Evolutionary conservation across 30 jellyfish, hydroid and myxozoan genomes (phyloP).

Genomic region (Cassiopea xamachana): DNA sequence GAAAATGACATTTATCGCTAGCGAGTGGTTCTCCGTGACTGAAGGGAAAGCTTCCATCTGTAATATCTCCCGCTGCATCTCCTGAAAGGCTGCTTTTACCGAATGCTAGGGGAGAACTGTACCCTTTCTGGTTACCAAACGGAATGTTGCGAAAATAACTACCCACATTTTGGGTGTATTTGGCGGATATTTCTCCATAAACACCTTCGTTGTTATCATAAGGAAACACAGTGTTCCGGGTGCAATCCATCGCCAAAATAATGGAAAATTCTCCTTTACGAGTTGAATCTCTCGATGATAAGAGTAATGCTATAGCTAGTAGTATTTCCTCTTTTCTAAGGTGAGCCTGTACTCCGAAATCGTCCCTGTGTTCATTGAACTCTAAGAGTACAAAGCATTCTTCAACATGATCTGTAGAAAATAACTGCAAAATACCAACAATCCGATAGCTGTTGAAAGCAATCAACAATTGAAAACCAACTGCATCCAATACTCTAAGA

Average conservation of each 20-base stretch:
- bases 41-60: constrained; percentile 41
- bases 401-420: neutral
- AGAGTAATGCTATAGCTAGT: neutral
- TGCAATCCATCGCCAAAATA: constrained; percentile 58
- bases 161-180: constrained; percentile 29
- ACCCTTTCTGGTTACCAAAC: constrained; percentile 27
- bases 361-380: neutral
- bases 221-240: constrained; percentile 63
- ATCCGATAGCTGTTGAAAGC: neutral
- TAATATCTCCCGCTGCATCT: constrained; percentile 23
- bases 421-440: neutral
- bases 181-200: constrained; percentile 45
- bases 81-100: constrained; percentile 24
- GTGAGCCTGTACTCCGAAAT: neutral
- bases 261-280: too few relatives aligned
- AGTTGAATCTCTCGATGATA: too few relatives aligned
- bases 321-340: neutral
- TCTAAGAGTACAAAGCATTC: neutral
- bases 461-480: neutral
- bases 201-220: constrained; percentile 57
- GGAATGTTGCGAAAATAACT: constrained; percentile 49
- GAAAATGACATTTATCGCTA: constrained; percentile 59
- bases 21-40: constrained; percentile 45
- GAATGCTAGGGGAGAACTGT: constrained; percentile 33
- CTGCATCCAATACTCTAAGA: neutral